A percentile compares a stretch with the other conserved stretches of the same genome.
Conservation (phyloP, 37 sponge, comb jelly and placozoan genomes). For the Crambe crambe region DNA sequence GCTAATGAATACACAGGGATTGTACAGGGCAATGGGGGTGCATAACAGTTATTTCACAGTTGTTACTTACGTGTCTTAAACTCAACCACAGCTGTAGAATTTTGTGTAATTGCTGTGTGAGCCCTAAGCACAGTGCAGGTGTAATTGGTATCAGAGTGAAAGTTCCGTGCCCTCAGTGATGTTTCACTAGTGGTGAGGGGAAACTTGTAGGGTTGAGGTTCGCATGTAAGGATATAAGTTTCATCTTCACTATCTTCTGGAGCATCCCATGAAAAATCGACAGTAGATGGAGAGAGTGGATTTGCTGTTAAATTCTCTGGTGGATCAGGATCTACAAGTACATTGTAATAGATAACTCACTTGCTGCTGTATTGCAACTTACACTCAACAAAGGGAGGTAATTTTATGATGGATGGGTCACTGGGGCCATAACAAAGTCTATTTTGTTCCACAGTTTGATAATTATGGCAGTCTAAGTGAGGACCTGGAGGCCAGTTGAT, state of each 20-base stretch:
- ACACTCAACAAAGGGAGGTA: not conserved
- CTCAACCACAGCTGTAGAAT: not conserved
- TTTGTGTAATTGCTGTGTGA: not conserved
- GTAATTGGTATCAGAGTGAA: not conserved
- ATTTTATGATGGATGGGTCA: not conserved
- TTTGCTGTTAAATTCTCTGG: not conserved
- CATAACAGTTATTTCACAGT: not conserved
- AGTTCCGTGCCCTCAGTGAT: not conserved
- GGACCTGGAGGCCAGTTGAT: constrained; percentile 1
- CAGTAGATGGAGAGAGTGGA: not conserved
- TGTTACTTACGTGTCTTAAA: not conserved
- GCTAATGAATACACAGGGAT: too few species aligned
- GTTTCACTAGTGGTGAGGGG: not conserved
- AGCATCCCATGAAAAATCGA: not conserved
- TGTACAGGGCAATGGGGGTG: too few species aligned
- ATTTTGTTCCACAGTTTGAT: not conserved
- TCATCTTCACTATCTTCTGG: not conserved
- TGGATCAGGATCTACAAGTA: not conserved
- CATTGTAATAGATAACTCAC: too few species aligned
- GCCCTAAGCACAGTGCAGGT: not conserved
- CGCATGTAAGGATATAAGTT: not conserved
- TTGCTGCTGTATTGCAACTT: not conserved
- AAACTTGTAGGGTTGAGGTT: not conserved
- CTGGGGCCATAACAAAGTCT: constrained; percentile 9
- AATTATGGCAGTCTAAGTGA: constrained; percentile 13